Conservation (phyloP, 2,888 invertebrate species). For the Drosophila rellima region DNA sequence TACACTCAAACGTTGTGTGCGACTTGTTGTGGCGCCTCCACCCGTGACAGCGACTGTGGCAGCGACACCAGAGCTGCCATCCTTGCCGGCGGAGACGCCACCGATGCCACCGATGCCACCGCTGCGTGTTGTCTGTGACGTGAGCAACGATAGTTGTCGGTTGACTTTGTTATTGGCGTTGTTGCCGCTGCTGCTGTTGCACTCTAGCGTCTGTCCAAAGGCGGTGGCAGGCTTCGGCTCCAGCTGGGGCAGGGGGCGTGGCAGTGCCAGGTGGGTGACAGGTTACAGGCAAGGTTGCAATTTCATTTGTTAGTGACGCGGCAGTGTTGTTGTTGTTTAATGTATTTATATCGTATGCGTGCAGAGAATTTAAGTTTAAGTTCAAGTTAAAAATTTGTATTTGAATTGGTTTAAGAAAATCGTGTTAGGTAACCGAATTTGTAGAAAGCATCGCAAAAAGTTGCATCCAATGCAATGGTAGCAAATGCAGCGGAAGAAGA, state of each 20-base stretch:
- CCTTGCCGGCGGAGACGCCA: slow-evolving; percentile 86
- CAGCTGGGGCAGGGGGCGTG: slow-evolving; percentile 48
- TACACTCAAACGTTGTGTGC: slow-evolving; percentile 92
- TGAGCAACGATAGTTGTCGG: slow-evolving; percentile 89
- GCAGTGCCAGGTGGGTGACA: slow-evolving; percentile 4
- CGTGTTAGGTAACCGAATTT: background rate
- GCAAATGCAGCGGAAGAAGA: slow-evolving; percentile 52
- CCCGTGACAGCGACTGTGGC: slow-evolving; percentile 22
- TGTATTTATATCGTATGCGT: slow-evolving; percentile 40
- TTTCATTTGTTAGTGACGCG: slow-evolving; percentile 59
- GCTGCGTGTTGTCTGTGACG: slow-evolving; percentile 85
- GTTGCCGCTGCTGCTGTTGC: slow-evolving; percentile 84
- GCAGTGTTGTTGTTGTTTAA: slow-evolving; percentile 34
- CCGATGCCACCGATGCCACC: slow-evolving; percentile 84
- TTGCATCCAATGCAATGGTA: slow-evolving; percentile 37
- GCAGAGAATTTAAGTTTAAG: slow-evolving; percentile 35
- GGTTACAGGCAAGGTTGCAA: slow-evolving; percentile 18
- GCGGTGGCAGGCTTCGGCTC: slow-evolving; percentile 87
- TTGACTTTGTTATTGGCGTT: slow-evolving; percentile 88
- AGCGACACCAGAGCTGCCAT: slow-evolving; percentile 86
- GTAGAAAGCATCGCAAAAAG: slow-evolving; percentile 15
- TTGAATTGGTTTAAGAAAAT: slow-evolving; percentile 17
- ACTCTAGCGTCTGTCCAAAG: slow-evolving; percentile 88
- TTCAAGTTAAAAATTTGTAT: slow-evolving; percentile 18
- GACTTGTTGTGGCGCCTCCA: slow-evolving; percentile 61